These are phyloP conservation scores for Drosophila funebris DNA, from an alignment of 1,140 invertebrate species.

Conservation along the genomic window DNA sequence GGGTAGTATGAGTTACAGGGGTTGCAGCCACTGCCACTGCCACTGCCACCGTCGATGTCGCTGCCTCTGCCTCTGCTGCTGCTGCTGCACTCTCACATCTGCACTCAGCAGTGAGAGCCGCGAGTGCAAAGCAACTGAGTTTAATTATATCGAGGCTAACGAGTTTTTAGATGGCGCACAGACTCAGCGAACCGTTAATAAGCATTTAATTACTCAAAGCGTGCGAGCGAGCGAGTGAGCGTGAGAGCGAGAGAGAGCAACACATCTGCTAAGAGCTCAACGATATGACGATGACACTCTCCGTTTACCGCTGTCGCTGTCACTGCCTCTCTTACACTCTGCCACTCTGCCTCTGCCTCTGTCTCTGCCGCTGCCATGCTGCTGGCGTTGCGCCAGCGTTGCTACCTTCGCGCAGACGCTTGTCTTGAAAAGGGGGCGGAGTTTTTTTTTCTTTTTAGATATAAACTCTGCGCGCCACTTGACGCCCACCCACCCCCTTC, in stretches of 20 bases:
- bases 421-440: constrained; percentile 83
- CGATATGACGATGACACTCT: constrained; percentile 41
- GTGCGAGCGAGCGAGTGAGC: constrained; percentile 22
- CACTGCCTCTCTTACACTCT: not conserved
- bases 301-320: constrained; percentile 2
- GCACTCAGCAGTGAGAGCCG: constrained; percentile 22
- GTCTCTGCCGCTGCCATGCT: not conserved
- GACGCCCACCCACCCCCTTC: constrained; percentile 3
- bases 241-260: constrained; percentile 3
- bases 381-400: constrained; percentile 64
- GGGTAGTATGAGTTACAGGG: constrained; percentile 27
- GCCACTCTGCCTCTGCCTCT: constrained; percentile 3
- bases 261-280: constrained; percentile 12
- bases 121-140: constrained; percentile 54
- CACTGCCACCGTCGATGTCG: constrained; percentile 7
- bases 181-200: constrained; percentile 80
- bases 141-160: constrained; percentile 78
- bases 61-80: constrained; percentile 5
- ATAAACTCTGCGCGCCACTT: constrained; percentile 49
- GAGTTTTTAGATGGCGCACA: constrained; percentile 58
- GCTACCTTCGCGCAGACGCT: constrained; percentile 77
- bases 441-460: constrained; percentile 74
- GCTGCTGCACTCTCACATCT: constrained; percentile 27
- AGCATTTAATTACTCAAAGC: constrained; percentile 78
- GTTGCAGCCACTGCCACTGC: constrained; percentile 16